Evolutionary conservation across 2,797 vertebrate genomes (phyloP), one percentile per base, ranked within the genome.

Genomic region (Manis pentadactyla): DNA sequence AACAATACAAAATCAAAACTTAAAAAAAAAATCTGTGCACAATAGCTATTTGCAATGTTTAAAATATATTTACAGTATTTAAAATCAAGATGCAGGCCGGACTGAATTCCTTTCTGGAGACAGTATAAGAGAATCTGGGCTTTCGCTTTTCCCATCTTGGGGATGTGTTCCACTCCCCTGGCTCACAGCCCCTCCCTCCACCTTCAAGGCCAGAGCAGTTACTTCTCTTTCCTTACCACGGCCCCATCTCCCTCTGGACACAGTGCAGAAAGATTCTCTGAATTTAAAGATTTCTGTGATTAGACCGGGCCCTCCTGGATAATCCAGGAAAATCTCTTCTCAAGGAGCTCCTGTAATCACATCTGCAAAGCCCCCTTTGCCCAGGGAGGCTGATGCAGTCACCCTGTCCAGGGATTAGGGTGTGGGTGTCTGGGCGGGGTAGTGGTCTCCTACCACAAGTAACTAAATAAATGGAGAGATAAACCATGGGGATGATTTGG

Each of bases 401-500:
- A 59, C 19, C 12, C 25, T 17, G 63, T 34, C 37, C 1, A 18
- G 73, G 13, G 10, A 11, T 17, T 23, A n/a, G 27, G 37, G 2
- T 25, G 5, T 4, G 5, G 59, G 4, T n/a, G 11, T 42, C 53
- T 14, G 18, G n/a, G 18, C 1, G 0, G 68, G 51, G 19, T 0
- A 0, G 53, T 18, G 3, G 0, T 55, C 51, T n/a, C 85, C 42
- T 53, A 21, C 3, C 2, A 0, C 4, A 25, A 53, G 14, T 6
- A 39, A 2, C 25, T 13, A 18, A 4, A 5, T 8, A 57, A 53
- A 1, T 11, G 11, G 82, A 83, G 78, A 39, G 21, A 17, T 4
- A 34, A 82, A 8, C 21, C 42, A 9, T 3, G n/a, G 0, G 17
- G 4, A 0, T 14, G 51, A 75, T 21, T 2, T 0, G 8, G 10